Evolutionary conservation across 2,113 vertebrate species (phyloP).

Genomic region (Eolophus roseicapilla): DNA sequence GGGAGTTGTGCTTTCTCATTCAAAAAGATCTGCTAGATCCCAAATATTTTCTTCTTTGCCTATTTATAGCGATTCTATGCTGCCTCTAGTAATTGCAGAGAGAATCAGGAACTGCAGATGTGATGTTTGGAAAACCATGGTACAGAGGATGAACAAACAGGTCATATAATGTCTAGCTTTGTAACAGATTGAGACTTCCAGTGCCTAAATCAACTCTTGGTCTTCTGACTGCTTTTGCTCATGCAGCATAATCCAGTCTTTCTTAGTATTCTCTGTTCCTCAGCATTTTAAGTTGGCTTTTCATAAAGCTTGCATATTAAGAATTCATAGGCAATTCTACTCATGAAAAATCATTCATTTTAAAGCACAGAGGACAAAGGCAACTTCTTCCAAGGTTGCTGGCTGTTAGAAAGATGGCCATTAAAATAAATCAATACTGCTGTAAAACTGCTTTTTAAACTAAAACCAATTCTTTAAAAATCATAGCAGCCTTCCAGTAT

Average conservation of each 20-base stretch:
- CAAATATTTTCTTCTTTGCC: not conserved
- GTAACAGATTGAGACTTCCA: not conserved
- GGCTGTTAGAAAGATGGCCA: not conserved
- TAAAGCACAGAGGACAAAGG: not conserved
- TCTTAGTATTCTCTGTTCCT: not conserved
- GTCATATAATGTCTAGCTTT: not conserved
- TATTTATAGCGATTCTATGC: not conserved
- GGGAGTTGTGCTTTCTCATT: not conserved
- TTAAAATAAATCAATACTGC: not conserved
- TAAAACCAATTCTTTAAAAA: not conserved
- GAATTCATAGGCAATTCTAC: not conserved
- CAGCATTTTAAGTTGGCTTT: slow-evolving; percentile 12
- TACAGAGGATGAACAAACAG: not conserved
- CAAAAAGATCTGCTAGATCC: not conserved
- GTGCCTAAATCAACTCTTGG: not conserved
- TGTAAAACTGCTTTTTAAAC: not conserved
- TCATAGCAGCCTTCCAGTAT: too few species aligned
- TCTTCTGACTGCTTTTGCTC: not conserved
- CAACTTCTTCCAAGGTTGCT: not conserved
- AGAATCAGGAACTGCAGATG: not conserved
- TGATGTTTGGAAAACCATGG: not conserved
- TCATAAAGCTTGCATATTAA: not conserved
- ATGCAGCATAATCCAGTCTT: not conserved
- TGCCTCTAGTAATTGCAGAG: not conserved
- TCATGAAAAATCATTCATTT: not conserved